These are phyloP conservation scores for Saccostrea echinata DNA, from an alignment of 1,140 invertebrate species.

Conservation along the genomic window DNA sequence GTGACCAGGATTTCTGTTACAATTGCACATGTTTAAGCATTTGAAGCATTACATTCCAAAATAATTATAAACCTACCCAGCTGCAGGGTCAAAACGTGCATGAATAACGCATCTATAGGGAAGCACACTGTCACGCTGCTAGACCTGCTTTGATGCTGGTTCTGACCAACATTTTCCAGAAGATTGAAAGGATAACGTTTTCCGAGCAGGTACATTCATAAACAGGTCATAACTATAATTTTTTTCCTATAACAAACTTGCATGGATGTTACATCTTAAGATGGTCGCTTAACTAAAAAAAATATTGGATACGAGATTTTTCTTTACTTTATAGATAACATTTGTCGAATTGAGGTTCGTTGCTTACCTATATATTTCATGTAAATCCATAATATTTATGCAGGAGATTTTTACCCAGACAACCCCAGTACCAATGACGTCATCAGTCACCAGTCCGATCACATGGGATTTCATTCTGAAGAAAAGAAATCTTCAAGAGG, in stretches of 20 bases:
- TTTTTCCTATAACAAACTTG: neutral
- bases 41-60: no score
- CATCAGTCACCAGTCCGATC: neutral
- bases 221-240: neutral
- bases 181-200: no score
- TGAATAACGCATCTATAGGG: no score
- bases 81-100: no score
- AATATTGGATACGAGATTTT: no score
- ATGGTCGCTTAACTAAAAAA: no score
- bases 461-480: conserved; percentile 13
- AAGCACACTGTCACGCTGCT: no score
- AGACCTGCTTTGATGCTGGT: no score
- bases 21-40: no score
- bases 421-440: neutral
- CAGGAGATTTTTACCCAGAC: conserved; percentile 26
- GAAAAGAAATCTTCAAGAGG: neutral
- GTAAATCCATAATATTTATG: neutral
- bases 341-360: neutral
- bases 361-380: neutral
- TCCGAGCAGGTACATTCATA: neutral
- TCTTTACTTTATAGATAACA: neutral
- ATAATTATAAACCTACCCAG: no score
- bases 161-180: no score
- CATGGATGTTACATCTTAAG: neutral
- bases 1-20: no score